Conservation (phyloP, 2,797 vertebrate species). For the Kryptolebias ocellatus region DNA sequence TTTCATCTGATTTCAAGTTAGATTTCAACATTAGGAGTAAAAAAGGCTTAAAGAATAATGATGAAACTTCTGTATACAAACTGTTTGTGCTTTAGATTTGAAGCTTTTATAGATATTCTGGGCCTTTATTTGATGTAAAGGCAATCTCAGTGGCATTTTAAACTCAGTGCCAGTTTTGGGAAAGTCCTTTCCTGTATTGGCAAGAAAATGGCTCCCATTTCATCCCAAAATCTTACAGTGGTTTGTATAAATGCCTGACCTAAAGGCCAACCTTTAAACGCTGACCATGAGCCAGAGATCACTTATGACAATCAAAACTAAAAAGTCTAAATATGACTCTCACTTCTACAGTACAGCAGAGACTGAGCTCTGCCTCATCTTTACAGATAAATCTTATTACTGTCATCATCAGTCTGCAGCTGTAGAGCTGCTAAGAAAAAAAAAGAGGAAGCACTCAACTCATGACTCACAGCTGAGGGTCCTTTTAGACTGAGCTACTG, state of each 20-base stretch:
- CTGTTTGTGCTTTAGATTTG: not conserved
- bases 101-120: not conserved
- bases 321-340: too few species aligned
- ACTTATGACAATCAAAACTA: too few species aligned
- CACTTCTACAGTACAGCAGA: too few species aligned
- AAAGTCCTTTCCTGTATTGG: not conserved
- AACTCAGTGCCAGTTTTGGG: not conserved
- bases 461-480: constrained; percentile 23
- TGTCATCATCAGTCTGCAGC: not conserved
- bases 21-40: not conserved
- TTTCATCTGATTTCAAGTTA: too few species aligned
- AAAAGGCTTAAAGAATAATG: too few species aligned
- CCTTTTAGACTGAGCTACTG: constrained; percentile 15
- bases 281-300: too few species aligned
- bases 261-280: too few species aligned
- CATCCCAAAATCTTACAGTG: not conserved
- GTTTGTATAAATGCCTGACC: not conserved
- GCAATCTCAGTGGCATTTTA: not conserved
- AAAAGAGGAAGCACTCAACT: not conserved
- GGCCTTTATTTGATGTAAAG: not conserved
- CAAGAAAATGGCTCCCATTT: not conserved
- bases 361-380: not conserved
- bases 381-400: too few species aligned
- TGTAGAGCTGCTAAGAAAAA: constrained; percentile 3
- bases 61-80: not conserved